Evolutionary conservation across 2,113 vertebrate genomes (phyloP).

Genomic region (Ophthalmolycus amberensis): DNA sequence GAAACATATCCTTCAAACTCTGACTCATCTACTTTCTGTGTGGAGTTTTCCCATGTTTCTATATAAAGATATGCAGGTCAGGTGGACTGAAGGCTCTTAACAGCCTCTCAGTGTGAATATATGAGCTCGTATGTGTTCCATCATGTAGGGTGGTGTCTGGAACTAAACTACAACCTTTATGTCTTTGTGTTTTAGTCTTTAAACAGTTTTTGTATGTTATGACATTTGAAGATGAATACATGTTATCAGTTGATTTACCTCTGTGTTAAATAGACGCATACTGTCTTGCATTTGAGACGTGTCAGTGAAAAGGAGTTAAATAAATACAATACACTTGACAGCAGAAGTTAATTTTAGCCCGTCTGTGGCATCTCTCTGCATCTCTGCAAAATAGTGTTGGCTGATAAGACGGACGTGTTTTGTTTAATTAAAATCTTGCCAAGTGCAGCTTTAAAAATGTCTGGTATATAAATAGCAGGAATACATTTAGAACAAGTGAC

Average conservation of each 20-base stretch:
- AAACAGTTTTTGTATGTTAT: neutral
- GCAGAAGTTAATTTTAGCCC: constrained; percentile 32
- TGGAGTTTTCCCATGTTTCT: neutral
- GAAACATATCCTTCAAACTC: neutral
- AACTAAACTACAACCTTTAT: neutral
- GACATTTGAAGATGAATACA: neutral
- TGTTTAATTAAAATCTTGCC: constrained; percentile 36
- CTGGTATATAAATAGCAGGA: constrained; percentile 48
- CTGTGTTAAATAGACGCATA: neutral
- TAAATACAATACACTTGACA: constrained; percentile 6
- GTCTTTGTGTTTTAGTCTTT: neutral
- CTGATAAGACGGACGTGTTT: constrained; percentile 27
- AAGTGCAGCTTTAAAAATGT: constrained; percentile 30
- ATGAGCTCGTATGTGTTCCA: neutral
- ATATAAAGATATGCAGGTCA: neutral
- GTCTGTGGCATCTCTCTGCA: constrained; percentile 9
- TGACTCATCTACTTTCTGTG: neutral
- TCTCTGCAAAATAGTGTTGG: constrained; percentile 24
- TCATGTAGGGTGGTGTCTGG: neutral
- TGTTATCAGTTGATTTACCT: neutral
- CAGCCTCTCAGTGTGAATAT: neutral
- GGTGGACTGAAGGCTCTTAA: neutral
- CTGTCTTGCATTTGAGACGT: neutral
- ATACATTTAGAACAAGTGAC: constrained; percentile 35
- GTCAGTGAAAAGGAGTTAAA: constrained; percentile 2